Evolutionary conservation across 2,797 vertebrate genomes (phyloP), one percentile per base, ranked within the genome.

Genomic region (Coregonus sp.): DNA sequence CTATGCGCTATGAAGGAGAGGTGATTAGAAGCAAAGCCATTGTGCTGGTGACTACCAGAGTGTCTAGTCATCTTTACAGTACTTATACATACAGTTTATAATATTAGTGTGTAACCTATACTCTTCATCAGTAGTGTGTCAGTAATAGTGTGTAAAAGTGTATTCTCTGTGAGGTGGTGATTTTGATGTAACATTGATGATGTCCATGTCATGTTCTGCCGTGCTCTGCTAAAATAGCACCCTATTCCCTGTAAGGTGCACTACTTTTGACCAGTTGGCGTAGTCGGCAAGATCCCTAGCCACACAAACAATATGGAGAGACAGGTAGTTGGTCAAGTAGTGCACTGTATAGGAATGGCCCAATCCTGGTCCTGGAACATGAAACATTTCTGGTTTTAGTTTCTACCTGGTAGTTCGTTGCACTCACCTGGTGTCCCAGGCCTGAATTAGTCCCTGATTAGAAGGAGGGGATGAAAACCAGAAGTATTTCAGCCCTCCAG

Each of bases 11-110:
- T 61, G 56, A 68, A 56, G 77, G 31, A n/a, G 73, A 80, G 77
- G 73, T 61, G 72, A 73, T 1, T 72, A 69, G 74, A 80, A 63
- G 76, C 80, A 81, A 82, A 47, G 83, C 78, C n/a, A 11, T 71
- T 14, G 68, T 52, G 76, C 78, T 78, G 76, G 61, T 51, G 67
- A 61, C 56, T 25, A 61, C n/a, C 56, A 20, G 56, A 20, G 18
- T 5, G 9, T 61, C 20, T 25, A 61, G 7, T 61, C 7, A 56
- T 75, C 66, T 29, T 47, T 18, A 77, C 73, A 70, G 69, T 76
- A 74, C 80, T 78, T 20, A 20, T 20, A 3, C 3, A 61, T 20
- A 9, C 6, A 2, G 20, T 25, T 61, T 61, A n/a, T 20, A 61
- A 76, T 79, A 85, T 51, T 4, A 35, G 65, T 67, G 6, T 33